Conservation (phyloP, 1,140 invertebrate genomes). For the Tetranychus cinnabarinus region DNA sequence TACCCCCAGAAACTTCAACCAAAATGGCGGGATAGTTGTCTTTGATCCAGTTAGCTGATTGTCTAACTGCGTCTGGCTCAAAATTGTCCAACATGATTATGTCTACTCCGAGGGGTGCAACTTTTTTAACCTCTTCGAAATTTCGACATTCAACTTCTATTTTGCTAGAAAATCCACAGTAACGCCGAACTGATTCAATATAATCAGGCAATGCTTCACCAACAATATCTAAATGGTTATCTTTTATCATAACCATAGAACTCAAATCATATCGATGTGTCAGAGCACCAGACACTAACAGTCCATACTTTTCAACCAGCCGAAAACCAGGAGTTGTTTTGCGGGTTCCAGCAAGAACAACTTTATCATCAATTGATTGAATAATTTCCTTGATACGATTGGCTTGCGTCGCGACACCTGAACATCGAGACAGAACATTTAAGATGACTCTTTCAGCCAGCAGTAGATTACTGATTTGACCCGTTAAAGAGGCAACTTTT, state of each 20-base stretch:
- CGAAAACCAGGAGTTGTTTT: conserved; percentile 28
- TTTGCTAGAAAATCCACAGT: conserved; percentile 21
- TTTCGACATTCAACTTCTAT: conserved; percentile 27
- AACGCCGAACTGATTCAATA: neutral
- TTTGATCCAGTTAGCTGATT: conserved; percentile 19
- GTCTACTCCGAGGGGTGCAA: conserved; percentile 21
- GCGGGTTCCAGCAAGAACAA: conserved; percentile 23
- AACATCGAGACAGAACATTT: conserved; percentile 22
- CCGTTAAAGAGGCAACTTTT: conserved; percentile 18
- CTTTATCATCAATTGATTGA: conserved; percentile 18
- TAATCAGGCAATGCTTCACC: conserved; percentile 18
- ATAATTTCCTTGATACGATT: conserved; percentile 1
- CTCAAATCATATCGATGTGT: conserved; percentile 25
- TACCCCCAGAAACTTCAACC: conserved; percentile 25
- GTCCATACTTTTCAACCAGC: conserved; percentile 26
- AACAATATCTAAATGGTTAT: conserved; percentile 25
- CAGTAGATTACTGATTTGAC: conserved; percentile 21
- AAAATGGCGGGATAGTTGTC: conserved; percentile 18
- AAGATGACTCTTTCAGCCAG: conserved; percentile 24
- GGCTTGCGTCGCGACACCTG: conserved; percentile 24
- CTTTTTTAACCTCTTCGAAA: conserved; percentile 22
- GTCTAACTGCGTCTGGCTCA: conserved; percentile 15
- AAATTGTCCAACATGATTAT: conserved; percentile 28
- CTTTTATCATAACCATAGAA: conserved; percentile 28
- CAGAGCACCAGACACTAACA: conserved; percentile 23